Conservation (phyloP, 2,113 vertebrate genomes). For the Pollimyrus isidori region DNA sequence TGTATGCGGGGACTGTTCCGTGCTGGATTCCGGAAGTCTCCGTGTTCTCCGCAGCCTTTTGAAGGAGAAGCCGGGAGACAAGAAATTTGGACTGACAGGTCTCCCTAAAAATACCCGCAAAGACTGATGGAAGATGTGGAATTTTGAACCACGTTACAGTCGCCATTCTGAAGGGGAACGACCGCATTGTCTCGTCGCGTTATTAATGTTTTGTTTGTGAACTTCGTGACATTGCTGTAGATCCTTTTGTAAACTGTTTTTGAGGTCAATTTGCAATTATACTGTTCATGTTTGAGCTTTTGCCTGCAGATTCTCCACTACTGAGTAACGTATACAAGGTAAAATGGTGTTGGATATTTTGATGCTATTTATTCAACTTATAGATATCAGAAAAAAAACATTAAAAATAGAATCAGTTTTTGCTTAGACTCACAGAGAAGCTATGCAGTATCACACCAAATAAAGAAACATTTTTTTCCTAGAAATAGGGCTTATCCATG, state of each 20-base stretch:
- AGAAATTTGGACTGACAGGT: neutral
- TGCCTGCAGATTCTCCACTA: constrained; percentile 32
- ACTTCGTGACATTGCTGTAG: constrained; percentile 5
- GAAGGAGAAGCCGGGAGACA: neutral
- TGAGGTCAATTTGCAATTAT: constrained; percentile 16
- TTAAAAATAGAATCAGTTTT: neutral
- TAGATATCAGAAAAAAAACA: neutral
- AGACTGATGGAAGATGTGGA: neutral
- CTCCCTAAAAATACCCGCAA: neutral
- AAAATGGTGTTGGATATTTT: constrained; percentile 5
- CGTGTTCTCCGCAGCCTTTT: neutral
- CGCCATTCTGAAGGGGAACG: constrained; percentile 12
- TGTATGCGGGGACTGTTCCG: constrained; percentile 10
- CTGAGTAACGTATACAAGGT: constrained; percentile 25
- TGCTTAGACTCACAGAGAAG: neutral
- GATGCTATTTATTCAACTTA: constrained; percentile 2
- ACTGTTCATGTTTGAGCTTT: constrained; percentile 18
- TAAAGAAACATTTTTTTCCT: neutral
- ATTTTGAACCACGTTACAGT: neutral
- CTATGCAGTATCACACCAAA: neutral
- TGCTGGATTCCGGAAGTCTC: neutral
- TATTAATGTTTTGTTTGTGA: constrained; percentile 13
- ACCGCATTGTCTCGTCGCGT: neutral
- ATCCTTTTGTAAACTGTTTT: constrained; percentile 18
- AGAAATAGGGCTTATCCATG: neutral